Evolutionary conservation across 2,113 vertebrate species (phyloP), one percentile per base, ranked within the genome.

Genomic region (Myocastor coypus): DNA sequence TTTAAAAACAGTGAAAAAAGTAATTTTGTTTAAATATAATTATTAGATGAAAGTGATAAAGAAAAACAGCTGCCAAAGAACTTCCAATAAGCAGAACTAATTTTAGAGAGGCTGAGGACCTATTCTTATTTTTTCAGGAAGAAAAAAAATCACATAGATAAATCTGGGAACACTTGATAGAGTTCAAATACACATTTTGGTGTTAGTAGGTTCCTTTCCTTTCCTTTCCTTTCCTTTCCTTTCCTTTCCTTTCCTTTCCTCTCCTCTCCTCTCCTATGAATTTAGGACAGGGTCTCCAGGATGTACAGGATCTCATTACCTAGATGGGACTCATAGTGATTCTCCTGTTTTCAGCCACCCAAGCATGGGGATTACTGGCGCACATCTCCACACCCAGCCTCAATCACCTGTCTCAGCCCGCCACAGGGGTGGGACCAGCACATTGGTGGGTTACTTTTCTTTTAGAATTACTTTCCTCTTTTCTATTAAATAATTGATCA

Each of bases 1-100:
- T n/a, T 87, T 83, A 66, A 84, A 66, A 93, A 75, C 52, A 71
- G 17, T 73, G 69, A 83, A 85, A 73, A 95, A 90, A 83, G 75
- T 75, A 22, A 63, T 89, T 96, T 96, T 92, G 13, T 93, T 87
- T 83, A 86, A 89, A 92, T 68, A 78, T 87, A 96, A 82, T 91
- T 93, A 83, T 92, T 96, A 88, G 63, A 40, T 92, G 91, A 93
- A n/a, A 90, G 52, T 95, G 94, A 80, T 61, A 83, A 46, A 71
- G n/a, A n/a, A n/a, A 85, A 94, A 17, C 42, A 64, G 50, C 87
- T 85, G 61, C 80, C 66, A 83, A 90, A 77, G 61, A 91, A 73
- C 66, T 85, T 92, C 7, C 68, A 94, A 83, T 55, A 92, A 86
- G 59, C 71, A 71, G 84, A 94, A 83, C 89, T 97, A 94, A 96